Base-by-base conservation (phyloP, 2,888 invertebrate species). In the Artemia sinica region DNA sequence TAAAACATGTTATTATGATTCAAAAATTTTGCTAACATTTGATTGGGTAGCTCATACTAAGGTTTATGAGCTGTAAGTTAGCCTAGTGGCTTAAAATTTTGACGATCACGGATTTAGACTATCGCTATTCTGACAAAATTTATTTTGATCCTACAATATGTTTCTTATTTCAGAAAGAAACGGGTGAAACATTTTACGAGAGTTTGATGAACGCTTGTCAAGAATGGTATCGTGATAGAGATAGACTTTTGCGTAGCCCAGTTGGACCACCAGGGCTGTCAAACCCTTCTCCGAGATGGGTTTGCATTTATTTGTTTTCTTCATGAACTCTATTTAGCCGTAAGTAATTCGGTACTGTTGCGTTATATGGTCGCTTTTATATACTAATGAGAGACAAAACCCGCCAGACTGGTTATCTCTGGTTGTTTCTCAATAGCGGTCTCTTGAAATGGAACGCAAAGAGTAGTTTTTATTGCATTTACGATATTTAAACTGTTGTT, bases 191-290 rank as follows among this genome's bases (percentile, higher is more conserved):
- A 65, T 92, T 91, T 79, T 81, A 91, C 74, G 92, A 92, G 80
- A 88, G 90, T 52, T 81, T 92, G 73, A 82, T 92, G 73, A 92
- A 92, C 78, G 89, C 87, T 63, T 91, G 90, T 78, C 88, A 91
- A 77, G 90, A 91, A 78, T 88, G 87, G 87, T 91, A 89, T 79
- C 89, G 89, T 77, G 90, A 91, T 79, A 80, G 88, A 52, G 86
- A 86, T 74, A 85, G 85, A 78, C 81, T 84, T 74, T 79, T 80
- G 49, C 76, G 78, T 71, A 75, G 77, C 41, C 72, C 74, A 13
- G 71, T 74, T 11, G 68, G 72, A 13, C 73, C 73, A 75, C 74
- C 71, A 71, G 68, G 41, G 67, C 58, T 48, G 75, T 75, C 71
- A 75, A 77, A 71, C 76, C 76, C 66, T 63, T 68, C 50, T 85